These are phyloP conservation scores for Myotis myotis DNA, from an alignment of 2,797 vertebrate genomes.

Conservation along the genomic window DNA sequence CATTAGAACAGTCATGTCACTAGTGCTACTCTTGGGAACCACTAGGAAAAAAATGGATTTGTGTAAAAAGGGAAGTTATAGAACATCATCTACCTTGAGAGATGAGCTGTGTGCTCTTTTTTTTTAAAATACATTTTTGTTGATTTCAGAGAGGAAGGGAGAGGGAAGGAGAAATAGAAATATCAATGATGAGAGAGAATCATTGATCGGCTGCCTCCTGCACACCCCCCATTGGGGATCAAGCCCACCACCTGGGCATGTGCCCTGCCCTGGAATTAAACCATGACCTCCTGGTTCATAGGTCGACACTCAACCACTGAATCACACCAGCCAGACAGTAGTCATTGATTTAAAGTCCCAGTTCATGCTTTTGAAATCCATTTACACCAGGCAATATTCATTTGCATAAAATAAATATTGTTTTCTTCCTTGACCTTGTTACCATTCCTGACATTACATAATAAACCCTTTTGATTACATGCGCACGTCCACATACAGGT, in stretches of 20 bases:
- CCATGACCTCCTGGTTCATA: too few species aligned
- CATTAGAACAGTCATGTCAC: not conserved
- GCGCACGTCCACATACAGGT: rapidly evolving
- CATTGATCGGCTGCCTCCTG: too few species aligned
- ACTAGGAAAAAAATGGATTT: not conserved
- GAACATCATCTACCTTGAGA: not conserved
- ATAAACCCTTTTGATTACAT: not conserved
- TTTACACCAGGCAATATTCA: not conserved
- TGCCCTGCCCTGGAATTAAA: too few species aligned
- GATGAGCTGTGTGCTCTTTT: not conserved
- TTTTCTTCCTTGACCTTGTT: not conserved
- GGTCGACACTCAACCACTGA: too few species aligned
- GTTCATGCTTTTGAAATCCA: not conserved
- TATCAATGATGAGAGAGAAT: too few species aligned
- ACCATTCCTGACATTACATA: not conserved
- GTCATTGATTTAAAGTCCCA: not conserved
- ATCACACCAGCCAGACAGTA: too few species aligned
- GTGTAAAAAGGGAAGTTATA: not conserved
- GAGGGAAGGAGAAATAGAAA: too few species aligned
- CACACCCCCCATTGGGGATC: too few species aligned
- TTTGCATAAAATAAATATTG: not conserved
- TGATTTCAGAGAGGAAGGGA: too few species aligned
- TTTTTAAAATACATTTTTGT: too few species aligned
- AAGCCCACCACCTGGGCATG: too few species aligned
- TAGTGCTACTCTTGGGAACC: not conserved